These are phyloP conservation scores for Chaetura pelagica DNA, from an alignment of 2,113 vertebrate species.

Conservation along the genomic window DNA sequence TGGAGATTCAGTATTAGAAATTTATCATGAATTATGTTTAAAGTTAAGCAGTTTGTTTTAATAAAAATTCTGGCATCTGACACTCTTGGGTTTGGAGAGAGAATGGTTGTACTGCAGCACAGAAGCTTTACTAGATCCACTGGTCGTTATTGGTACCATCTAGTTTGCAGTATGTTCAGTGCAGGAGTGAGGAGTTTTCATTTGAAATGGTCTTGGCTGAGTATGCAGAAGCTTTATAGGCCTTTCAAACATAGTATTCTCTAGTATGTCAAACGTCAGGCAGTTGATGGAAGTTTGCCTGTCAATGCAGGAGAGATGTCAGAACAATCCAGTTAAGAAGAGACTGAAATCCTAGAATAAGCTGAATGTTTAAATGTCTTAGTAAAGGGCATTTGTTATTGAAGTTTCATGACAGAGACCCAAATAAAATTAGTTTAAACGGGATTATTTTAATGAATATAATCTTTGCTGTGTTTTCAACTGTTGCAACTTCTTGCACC, in stretches of 20 bases:
- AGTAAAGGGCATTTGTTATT: conserved; percentile 32
- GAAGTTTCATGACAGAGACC: background rate
- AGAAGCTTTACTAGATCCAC: background rate
- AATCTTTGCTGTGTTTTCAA: background rate
- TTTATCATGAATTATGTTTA: background rate
- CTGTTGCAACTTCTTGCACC: background rate
- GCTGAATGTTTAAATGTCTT: conserved; percentile 16
- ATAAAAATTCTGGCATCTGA: background rate
- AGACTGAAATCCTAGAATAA: conserved; percentile 20
- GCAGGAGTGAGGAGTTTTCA: background rate
- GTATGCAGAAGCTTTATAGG: background rate
- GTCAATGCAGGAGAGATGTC: background rate
- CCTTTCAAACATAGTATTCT: background rate
- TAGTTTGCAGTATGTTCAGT: background rate
- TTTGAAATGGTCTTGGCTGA: background rate
- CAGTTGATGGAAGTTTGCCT: background rate
- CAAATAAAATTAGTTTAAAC: background rate
- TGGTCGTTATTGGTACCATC: fast-evolving
- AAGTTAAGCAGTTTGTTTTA: background rate
- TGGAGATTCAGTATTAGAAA: background rate
- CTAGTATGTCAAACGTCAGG: background rate
- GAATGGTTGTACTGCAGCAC: background rate
- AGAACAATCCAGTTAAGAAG: background rate
- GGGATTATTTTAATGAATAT: background rate
- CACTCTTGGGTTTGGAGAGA: fast-evolving